phyloP scores from a whole-genome alignment of 2,113 vertebrate species.

The Pristiophorus japonicus region DNA sequence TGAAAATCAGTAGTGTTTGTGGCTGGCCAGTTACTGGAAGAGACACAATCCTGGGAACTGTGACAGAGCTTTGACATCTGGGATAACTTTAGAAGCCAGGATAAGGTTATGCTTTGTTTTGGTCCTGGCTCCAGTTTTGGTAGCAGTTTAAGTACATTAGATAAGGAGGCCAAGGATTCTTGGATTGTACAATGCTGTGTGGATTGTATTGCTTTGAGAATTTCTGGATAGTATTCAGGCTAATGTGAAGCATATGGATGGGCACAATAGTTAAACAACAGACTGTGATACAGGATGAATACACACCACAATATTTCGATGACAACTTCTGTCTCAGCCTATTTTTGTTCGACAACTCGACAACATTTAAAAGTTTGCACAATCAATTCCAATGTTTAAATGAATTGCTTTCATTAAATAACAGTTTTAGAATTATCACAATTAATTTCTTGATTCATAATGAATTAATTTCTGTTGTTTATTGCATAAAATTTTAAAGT shows the following conservation, averaged over 20 bases:
- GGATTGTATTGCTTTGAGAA: neutral
- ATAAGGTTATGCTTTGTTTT: neutral
- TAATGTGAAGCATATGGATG: neutral
- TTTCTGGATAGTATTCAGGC: neutral
- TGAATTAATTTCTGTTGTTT: neutral
- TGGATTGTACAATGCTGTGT: neutral
- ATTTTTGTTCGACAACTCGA: neutral
- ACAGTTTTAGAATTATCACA: neutral
- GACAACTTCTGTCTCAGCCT: neutral
- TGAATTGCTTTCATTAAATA: neutral
- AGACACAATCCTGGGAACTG: neutral
- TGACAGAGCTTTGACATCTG: neutral
- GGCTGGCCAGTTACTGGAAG: neutral
- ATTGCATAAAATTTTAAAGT: neutral
- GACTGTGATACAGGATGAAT: neutral
- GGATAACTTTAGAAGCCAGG: no score
- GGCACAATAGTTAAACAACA: neutral
- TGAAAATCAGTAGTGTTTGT: neutral
- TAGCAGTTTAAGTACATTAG: no score
- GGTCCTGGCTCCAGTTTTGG: neutral
- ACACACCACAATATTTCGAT: neutral
- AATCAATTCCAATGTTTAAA: neutral
- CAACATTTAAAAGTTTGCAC: neutral
- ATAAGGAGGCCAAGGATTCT: neutral
- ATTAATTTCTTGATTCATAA: neutral